phyloP scores from a whole-genome alignment of 1,140 invertebrate species.

The Rhopalosiphum maidis region DNA sequence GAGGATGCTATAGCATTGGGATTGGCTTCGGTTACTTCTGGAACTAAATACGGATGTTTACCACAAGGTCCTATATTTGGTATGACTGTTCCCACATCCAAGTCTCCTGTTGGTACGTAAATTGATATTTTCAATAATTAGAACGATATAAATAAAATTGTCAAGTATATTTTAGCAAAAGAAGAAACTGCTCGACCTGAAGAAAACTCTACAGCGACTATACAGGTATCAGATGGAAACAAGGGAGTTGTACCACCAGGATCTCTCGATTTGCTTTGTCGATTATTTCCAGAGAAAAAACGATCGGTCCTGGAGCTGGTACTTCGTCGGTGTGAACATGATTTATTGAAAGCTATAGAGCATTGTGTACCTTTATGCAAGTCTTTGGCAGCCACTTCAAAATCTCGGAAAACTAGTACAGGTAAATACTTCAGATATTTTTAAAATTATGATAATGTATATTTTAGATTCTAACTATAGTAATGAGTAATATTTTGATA shows the following conservation, averaged over 20 bases:
- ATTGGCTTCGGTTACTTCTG: conserved; percentile 87
- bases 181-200: conserved; percentile 34
- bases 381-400: neutral
- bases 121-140: neutral
- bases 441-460: neutral
- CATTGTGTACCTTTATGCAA: conserved; percentile 63
- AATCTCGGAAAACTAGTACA: neutral
- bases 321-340: conserved; percentile 82
- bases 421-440: neutral
- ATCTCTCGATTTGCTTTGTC: conserved; percentile 82
- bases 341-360: conserved; percentile 81
- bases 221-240: neutral
- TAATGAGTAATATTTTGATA: neutral
- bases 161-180: neutral
- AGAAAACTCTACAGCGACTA: neutral
- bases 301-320: conserved; percentile 86
- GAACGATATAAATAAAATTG: neutral
- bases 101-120: conserved; percentile 33
- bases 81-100: conserved; percentile 64
- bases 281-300: conserved; percentile 87
- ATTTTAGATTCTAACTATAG: neutral
- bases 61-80: conserved; percentile 92
- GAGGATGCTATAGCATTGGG: conserved; percentile 96
- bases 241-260: conserved; percentile 45
- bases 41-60: conserved; percentile 78